Evolutionary conservation across 92 coral and sea anemone genomes (phyloP), one percentile per base, ranked within the genome.

Genomic region (Chrysogorgia sp.): DNA sequence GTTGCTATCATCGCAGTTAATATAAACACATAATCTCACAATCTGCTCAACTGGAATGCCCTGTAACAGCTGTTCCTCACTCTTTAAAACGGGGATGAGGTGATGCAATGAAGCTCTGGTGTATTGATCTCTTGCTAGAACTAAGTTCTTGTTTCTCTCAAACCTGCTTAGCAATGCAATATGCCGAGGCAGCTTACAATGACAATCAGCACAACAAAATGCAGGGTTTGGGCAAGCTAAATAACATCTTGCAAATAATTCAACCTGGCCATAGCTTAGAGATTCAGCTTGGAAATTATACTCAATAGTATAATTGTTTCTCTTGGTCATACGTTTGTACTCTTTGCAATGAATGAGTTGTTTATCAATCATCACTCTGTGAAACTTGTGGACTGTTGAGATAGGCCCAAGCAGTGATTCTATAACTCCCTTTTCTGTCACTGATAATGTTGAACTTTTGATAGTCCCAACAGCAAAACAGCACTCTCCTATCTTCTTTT

Each of bases 241-340:
- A 85, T 56, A 88, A 41, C 69, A 60, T 66, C 85, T 88, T 28
- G 85, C 52, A 81, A 66, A 89, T 77, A 63, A 22, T 60, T 52
- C 63, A 52, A 75, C 82, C 72, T 84, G 60, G 21, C 89, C 86
- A 65, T 31, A 76, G 52, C 40, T 34, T 21, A 40, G 3, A 23
- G 78, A 37, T 9, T 45, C 74, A 57, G 78, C 55, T 37, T 66
- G 67, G 55, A 61, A 71, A 34, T 79, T n/a, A n/a, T n/a, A n/a
- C n/a, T n/a, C n/a, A n/a, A n/a, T n/a, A n/a, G n/a, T n/a, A n/a
- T n/a, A n/a, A 79, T 85, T 85, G 67, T 85, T 85, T 49, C 86
- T 85, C 34, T 71, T 81, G 21, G 89, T 85, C 86, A 85, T 81
- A 60, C 40, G 17, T 32, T 85, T 85, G 77, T 85, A 85, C 4